Base-by-base conservation (phyloP, 2,113 vertebrate species). In the Siphamia tubifer region DNA sequence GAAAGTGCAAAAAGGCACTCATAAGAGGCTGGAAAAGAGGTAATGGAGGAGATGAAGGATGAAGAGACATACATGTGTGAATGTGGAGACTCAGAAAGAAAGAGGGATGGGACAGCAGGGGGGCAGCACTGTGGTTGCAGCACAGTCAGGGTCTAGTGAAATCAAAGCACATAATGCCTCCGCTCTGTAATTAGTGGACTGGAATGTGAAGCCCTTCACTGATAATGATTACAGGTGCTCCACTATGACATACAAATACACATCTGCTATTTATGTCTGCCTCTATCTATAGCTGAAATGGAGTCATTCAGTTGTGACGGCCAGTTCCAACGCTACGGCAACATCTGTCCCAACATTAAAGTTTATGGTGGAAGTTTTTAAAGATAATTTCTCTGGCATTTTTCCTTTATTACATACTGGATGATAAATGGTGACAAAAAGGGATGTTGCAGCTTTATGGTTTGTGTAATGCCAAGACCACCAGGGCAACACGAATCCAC, bases 201-300 rank as follows among this genome's bases (percentile, higher is more conserved):
- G 75, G 82, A 88, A 83, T 82, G 78, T 52, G 63, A 64, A 75
- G 31, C 42, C 72, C 78, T 61, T 77, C 78, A 76, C 68, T 84
- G 74, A 84, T 82, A 83, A 86, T 79, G 68, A 82, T 72, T 77
- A 82, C 68, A 83, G 74, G 74, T 80, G 75, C 71, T 57, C 61
- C 25, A n/a, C 4, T 48, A 27, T 7, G 10, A 71, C 56, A 68
- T 39, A 44, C 74, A 47, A 20, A 43, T 24, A 24, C 68, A 83
- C 76, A 82, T 79, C 61, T 79, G 77, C 61, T 61, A 42, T 65
- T 68, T 69, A 74, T 62, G 56, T 55, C 49, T 11, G 23, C 42
- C 42, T 49, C 25, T 35, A 65, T 66, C 44, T 52, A 63, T 57
- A 34, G n/a, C 28, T 6, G 3, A 65, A 40, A 49, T 55, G 49